These are phyloP conservation scores for Synergus gifuensis DNA, from an alignment of 2,888 invertebrate species.

Conservation along the genomic window DNA sequence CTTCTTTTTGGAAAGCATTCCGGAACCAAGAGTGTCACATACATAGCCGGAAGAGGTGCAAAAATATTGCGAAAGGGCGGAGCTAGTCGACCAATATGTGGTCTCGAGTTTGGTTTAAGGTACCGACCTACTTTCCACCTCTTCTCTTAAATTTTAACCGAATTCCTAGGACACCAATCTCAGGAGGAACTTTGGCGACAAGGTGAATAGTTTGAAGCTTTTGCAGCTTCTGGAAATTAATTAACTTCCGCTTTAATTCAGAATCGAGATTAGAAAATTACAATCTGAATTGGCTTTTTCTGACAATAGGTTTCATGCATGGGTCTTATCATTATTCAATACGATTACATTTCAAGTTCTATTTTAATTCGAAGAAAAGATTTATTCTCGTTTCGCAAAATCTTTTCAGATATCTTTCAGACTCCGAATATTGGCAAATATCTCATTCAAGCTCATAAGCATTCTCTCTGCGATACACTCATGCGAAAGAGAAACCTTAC, in stretches of 20 bases:
- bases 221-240: background rate
- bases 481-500: slow-evolving; percentile 42
- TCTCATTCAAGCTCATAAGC: slow-evolving; percentile 25
- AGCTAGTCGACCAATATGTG: background rate
- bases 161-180: background rate
- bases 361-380: background rate
- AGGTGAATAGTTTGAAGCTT: background rate
- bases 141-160: background rate
- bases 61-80: background rate
- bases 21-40: background rate
- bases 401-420: slow-evolving; percentile 7
- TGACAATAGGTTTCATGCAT: background rate
- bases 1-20: background rate
- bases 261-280: background rate
- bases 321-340: background rate
- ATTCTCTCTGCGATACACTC: slow-evolving; percentile 35
- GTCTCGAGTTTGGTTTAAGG: background rate
- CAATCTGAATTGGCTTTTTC: background rate
- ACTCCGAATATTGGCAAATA: slow-evolving; percentile 18
- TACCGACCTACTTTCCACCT: background rate
- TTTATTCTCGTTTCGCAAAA: slow-evolving; percentile 7
- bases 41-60: background rate
- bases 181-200: background rate
- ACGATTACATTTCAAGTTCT: background rate
- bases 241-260: background rate